phyloP scores from a whole-genome alignment of 2,113 vertebrate genomes.

The Desmodus rotundus region DNA sequence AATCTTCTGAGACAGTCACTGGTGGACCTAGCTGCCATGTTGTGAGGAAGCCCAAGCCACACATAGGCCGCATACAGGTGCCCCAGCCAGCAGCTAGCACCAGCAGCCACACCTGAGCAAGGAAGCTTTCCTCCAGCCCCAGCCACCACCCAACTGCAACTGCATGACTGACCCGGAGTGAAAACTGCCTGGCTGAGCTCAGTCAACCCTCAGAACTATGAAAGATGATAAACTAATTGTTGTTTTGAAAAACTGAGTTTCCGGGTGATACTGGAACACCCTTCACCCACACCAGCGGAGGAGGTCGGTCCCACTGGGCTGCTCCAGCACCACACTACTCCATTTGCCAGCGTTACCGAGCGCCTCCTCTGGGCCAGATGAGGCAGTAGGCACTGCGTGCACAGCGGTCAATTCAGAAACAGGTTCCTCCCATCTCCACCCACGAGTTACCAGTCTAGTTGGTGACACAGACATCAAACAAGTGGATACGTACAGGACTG shows the following conservation, averaged over 20 bases:
- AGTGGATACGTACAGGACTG: fast-evolving
- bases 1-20: neutral
- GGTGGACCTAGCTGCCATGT: neutral
- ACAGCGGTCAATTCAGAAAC: neutral
- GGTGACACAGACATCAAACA: neutral
- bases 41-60: slow-evolving; percentile 17
- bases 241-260: neutral
- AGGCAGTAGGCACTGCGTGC: neutral
- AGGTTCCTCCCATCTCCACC: neutral
- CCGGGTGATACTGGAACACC: neutral
- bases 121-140: neutral
- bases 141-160: no score
- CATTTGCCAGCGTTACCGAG: fast-evolving
- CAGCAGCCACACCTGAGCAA: neutral
- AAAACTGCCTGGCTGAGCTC: neutral
- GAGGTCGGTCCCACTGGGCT: fast-evolving
- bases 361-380: neutral
- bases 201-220: neutral
- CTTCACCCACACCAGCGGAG: neutral
- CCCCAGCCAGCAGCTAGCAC: neutral
- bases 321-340: neutral
- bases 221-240: neutral
- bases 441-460: neutral
- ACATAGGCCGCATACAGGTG: neutral
- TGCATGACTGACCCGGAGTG: fast-evolving